phyloP scores from a whole-genome alignment of 2,113 vertebrate species.

The Oryzias woworae region DNA sequence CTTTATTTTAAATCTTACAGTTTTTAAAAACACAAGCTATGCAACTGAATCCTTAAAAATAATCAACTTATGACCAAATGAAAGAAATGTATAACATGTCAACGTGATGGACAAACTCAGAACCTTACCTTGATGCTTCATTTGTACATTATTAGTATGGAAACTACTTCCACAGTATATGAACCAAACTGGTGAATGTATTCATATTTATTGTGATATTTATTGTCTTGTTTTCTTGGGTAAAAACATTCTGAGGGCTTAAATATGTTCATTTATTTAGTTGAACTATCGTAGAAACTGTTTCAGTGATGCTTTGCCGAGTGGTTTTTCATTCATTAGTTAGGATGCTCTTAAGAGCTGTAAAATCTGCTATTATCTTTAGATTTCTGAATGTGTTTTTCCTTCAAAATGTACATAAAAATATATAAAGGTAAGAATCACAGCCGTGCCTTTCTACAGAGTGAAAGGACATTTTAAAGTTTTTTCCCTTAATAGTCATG shows the following conservation, averaged over 20 bases:
- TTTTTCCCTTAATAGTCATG: too few species aligned
- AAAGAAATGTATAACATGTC: slow-evolving; percentile 19
- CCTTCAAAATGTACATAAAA: slow-evolving; percentile 21
- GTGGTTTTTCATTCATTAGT: not conserved
- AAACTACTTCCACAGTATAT: not conserved
- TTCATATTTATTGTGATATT: slow-evolving; percentile 50
- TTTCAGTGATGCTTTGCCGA: not conserved
- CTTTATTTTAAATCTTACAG: not conserved
- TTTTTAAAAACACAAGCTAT: slow-evolving; percentile 1
- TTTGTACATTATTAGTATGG: slow-evolving; percentile 2
- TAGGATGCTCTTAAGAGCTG: not conserved
- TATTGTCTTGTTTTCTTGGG: slow-evolving; percentile 36
- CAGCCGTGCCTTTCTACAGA: slow-evolving; percentile 28
- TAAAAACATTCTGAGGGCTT: slow-evolving; percentile 22
- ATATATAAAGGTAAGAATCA: slow-evolving; percentile 18
- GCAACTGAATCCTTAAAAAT: slow-evolving; percentile 3
- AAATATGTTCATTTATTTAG: slow-evolving; percentile 16
- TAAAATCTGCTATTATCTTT: slow-evolving; percentile 19
- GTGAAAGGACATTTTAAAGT: too few species aligned
- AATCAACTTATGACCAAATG: slow-evolving; percentile 2
- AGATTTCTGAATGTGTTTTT: not conserved
- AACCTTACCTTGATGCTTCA: not conserved
- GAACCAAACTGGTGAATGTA: slow-evolving; percentile 44
- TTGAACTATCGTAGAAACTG: slow-evolving; percentile 7
- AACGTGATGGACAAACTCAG: slow-evolving; percentile 1